These are phyloP conservation scores for Tenthredo livida DNA, from an alignment of 2,888 invertebrate genomes.

Conservation along the genomic window DNA sequence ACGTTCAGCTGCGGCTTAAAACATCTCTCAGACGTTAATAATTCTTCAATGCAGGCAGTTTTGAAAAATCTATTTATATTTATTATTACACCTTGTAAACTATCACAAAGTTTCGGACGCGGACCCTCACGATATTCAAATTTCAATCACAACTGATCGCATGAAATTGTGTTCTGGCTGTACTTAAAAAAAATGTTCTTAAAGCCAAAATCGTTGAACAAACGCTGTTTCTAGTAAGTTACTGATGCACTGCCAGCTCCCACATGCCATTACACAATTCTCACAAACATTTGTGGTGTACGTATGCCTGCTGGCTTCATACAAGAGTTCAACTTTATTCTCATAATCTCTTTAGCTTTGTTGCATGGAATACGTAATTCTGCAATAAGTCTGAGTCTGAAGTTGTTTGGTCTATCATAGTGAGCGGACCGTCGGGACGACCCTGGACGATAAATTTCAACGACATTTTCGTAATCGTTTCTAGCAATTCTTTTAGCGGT, in stretches of 20 bases:
- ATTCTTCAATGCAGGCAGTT: too few relatives aligned
- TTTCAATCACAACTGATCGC: not conserved
- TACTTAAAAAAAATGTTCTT: not conserved
- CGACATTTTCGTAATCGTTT: constrained; percentile 9
- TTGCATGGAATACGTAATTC: not conserved
- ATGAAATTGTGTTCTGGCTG: not conserved
- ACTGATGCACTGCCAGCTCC: not conserved
- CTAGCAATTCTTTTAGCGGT: not conserved
- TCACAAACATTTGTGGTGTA: not conserved
- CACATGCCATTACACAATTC: not conserved
- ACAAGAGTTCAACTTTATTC: not conserved
- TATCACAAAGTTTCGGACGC: too few relatives aligned
- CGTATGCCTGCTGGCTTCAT: not conserved
- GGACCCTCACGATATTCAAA: not conserved
- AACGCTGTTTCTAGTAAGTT: not conserved
- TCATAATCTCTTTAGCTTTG: not conserved
- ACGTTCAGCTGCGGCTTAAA: too few relatives aligned
- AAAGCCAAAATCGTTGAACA: not conserved
- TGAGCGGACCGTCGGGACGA: not conserved
- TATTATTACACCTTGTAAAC: too few relatives aligned
- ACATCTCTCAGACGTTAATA: too few relatives aligned
- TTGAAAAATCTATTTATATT: too few relatives aligned
- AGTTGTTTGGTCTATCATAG: not conserved
- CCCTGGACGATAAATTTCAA: not conserved
- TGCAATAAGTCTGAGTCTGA: not conserved